These are phyloP conservation scores for Drosophila littoralis DNA, from an alignment of 1,140 invertebrate species.

Conservation along the genomic window DNA sequence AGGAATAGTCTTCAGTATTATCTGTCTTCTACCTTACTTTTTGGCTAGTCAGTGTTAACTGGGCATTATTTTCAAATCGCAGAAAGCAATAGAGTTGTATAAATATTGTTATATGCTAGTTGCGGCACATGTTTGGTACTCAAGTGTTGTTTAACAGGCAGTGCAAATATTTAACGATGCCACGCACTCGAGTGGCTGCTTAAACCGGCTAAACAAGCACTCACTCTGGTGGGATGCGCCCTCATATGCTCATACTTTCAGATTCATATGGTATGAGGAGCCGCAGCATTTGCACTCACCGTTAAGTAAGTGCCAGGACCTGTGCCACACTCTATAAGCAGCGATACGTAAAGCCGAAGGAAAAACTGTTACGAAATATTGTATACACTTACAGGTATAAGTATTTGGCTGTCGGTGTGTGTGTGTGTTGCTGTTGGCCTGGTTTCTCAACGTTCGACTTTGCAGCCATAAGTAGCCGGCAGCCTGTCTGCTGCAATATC, in stretches of 20 bases:
- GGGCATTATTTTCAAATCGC: no score
- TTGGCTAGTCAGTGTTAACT: background rate
- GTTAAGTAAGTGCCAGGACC: conserved; percentile 71
- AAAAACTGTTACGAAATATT: conserved; percentile 60
- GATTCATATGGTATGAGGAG: conserved; percentile 9
- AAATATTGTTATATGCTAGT: background rate
- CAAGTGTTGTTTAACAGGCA: conserved; percentile 28
- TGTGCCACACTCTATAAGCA: conserved; percentile 72
- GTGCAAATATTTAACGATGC: conserved; percentile 32
- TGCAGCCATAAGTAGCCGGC: conserved; percentile 66
- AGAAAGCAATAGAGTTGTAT: background rate
- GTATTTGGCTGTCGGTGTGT: conserved; percentile 3
- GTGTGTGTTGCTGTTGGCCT: conserved; percentile 42
- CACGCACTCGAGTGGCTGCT: conserved; percentile 36
- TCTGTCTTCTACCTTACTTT: background rate
- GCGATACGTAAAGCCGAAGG: conserved; percentile 64
- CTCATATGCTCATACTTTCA: conserved; percentile 18
- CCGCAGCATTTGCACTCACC: conserved; percentile 61
- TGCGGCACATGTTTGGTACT: background rate
- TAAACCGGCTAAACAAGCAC: conserved; percentile 41
- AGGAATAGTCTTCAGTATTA: no score
- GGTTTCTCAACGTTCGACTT: conserved; percentile 46
- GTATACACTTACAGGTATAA: conserved; percentile 24
- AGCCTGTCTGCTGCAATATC: conserved; percentile 64
- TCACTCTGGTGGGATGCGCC: conserved; percentile 9